Evolutionary conservation across 2,888 invertebrate genomes (phyloP), one percentile per base, ranked within the genome.

Genomic region (Oscheius sp.): DNA sequence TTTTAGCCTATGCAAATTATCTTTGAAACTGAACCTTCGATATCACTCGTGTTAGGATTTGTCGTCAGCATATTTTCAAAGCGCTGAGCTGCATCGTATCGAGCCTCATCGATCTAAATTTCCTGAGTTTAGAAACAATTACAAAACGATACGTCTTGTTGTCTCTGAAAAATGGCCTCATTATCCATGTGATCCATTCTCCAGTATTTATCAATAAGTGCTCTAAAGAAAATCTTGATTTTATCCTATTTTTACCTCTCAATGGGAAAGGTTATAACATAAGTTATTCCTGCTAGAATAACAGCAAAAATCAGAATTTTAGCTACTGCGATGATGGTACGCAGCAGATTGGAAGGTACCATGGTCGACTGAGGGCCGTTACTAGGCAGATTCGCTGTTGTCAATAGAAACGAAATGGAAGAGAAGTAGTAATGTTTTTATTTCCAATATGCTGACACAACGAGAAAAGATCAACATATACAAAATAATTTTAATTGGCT

Each of bases 111-210:
- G 21, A 61, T 61, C 61, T 61, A 43, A 41, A 61, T 23, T 12
- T 27, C n/a, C n/a, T 27, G 18, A 25, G n/a, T 16, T 35, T 58
- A 21, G 6, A 23, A 21, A 9, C 35, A 35, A 21, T 58, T 16
- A 27, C 9, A 29, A 6, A 13, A 49, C 5, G 16, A n/a, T 12
- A 61, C 61, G 1, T 61, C 43, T 23, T 61, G 21, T 21, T 21
- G 6, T 5, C 1, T 18, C 18, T 61, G 21, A 7, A 18, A 18
- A 21, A 43, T 18, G 45, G 21, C 43, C 18, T 61, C 61, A 18
- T 61, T 61, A 43, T 61, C 61, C 61, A 61, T 43, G 13, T 61
- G 61, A 43, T 61, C 45, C 9, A 18, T 41, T n/a, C 41, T 16
- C 61, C 61, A 61, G 21, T 43, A 61, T 6, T 41, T 21, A 1